A percentile compares a stretch with the other conserved stretches of the same genome.
phyloP scores from a whole-genome alignment of 2,797 vertebrate genomes.

The Falco novaeseelandiae region DNA sequence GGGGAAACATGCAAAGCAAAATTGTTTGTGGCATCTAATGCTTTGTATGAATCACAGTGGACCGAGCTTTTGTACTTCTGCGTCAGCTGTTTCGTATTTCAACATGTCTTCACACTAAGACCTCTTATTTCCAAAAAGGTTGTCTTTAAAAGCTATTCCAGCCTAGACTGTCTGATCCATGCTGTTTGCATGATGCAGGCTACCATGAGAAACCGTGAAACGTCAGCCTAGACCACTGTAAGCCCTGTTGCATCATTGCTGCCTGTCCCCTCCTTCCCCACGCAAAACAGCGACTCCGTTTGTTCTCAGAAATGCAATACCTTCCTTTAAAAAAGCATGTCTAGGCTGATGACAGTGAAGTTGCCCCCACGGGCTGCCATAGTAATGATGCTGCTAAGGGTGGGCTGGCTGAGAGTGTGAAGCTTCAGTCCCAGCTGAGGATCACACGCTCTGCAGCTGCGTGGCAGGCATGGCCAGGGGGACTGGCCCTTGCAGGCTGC shows the following conservation, averaged over 20 bases:
- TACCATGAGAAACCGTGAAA: background rate
- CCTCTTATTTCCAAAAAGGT: background rate
- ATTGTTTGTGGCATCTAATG: background rate
- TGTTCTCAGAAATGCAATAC: background rate
- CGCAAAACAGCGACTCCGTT: background rate
- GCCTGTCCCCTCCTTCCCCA: background rate
- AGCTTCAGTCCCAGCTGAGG: background rate
- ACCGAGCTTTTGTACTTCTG: background rate
- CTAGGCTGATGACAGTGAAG: background rate
- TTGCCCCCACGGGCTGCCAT: background rate
- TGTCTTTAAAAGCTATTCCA: background rate
- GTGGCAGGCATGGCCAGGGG: background rate
- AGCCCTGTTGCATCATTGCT: background rate
- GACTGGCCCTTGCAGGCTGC: background rate
- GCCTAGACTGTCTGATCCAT: background rate
- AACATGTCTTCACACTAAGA: background rate
- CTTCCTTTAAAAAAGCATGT: background rate
- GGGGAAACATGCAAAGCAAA: background rate
- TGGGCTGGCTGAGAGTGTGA: background rate
- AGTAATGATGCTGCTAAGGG: background rate
- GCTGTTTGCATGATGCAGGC: background rate
- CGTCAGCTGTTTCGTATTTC: background rate
- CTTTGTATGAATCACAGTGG: background rate
- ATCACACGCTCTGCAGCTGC: background rate
- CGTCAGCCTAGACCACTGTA: accelerated